phyloP scores from a whole-genome alignment of 2,113 vertebrate genomes.

The Malurus alboscapulatus region DNA sequence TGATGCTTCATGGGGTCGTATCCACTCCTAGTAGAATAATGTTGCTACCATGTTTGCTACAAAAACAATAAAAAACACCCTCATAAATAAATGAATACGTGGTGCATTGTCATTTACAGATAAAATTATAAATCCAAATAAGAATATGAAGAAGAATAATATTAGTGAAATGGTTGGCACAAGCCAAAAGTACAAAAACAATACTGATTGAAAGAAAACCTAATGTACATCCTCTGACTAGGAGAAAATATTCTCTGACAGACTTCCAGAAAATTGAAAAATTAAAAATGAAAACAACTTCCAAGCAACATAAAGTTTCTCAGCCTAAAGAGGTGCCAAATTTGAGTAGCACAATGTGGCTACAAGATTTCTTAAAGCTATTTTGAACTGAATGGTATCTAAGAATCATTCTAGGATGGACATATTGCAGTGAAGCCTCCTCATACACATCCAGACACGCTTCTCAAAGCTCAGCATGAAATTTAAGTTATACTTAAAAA shows the following conservation, averaged over 20 bases:
- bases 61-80: neutral
- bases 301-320: neutral
- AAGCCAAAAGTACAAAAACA: neutral
- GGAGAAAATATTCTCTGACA: neutral
- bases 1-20: neutral
- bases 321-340: neutral
- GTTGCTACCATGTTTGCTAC: neutral
- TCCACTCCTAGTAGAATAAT: neutral
- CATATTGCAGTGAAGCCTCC: neutral
- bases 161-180: neutral
- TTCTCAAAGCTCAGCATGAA: neutral
- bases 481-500: neutral
- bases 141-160: neutral
- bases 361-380: neutral
- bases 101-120: neutral
- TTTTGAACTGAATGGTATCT: neutral
- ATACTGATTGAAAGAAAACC: neutral
- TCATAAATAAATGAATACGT: neutral
- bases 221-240: neutral
- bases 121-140: neutral
- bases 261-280: neutral
- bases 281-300: neutral
- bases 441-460: neutral
- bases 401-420: neutral
- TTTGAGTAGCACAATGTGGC: neutral